Conservation (phyloP, 2,888 invertebrate species). For the Acrobasis consociella region DNA sequence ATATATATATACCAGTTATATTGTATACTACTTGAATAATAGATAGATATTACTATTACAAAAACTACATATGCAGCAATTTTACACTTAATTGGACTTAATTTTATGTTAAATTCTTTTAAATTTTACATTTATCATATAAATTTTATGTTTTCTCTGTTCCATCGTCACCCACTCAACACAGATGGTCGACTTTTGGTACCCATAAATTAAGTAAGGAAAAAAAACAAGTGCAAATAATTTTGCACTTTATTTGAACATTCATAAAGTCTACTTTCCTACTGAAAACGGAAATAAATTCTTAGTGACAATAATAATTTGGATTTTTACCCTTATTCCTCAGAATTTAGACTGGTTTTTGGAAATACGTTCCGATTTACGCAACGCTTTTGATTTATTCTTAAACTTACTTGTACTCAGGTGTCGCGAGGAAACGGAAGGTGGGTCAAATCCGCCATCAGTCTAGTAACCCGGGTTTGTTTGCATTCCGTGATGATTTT, state of each 20-base stretch:
- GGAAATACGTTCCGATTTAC: constrained; percentile 37
- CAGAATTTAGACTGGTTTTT: constrained; percentile 26
- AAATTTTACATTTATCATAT: too few relatives aligned
- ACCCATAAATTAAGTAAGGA: constrained; percentile 10
- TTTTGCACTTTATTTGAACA: neutral
- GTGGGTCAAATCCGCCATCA: constrained; percentile 59
- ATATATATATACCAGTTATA: too few relatives aligned
- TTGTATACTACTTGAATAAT: too few relatives aligned
- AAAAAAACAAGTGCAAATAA: neutral
- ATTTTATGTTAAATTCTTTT: too few relatives aligned
- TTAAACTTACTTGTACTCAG: constrained; percentile 35
- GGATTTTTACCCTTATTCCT: constrained; percentile 22
- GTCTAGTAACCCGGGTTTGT: constrained; percentile 37
- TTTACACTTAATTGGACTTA: too few relatives aligned
- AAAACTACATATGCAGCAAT: too few relatives aligned
- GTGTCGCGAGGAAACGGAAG: constrained; percentile 54
- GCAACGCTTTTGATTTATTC: constrained; percentile 41
- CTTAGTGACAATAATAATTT: too few relatives aligned
- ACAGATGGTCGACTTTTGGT: constrained; percentile 14
- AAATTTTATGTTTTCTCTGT: constrained; percentile 10
- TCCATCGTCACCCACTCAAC: constrained; percentile 16
- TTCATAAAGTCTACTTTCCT: neutral
- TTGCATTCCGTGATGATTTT: constrained; percentile 44
- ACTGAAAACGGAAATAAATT: neutral
- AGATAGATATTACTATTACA: too few relatives aligned